Conservation (phyloP, 1,140 invertebrate species). For the Danaus melanippus region DNA sequence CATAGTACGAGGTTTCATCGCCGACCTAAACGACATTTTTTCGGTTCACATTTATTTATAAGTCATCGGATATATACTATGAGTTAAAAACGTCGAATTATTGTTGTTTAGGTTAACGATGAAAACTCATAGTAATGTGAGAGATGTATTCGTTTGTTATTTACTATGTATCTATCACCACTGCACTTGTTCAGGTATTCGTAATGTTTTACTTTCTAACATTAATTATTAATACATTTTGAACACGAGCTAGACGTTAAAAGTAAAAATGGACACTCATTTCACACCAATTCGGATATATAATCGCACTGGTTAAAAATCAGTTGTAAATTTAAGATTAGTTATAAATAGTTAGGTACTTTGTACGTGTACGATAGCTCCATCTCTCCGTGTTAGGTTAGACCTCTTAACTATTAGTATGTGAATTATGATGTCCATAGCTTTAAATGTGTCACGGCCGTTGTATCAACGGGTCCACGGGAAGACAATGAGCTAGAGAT, state of each 20-base stretch:
- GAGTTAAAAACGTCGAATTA: too few relatives aligned
- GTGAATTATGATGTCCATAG: constrained; percentile 68
- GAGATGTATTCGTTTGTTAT: constrained; percentile 44
- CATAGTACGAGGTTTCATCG: constrained; percentile 21
- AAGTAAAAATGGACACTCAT: constrained; percentile 54
- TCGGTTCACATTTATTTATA: too few relatives aligned
- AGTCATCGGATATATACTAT: too few relatives aligned
- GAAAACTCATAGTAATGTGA: too few relatives aligned
- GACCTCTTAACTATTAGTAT: constrained; percentile 57
- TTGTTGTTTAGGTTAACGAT: too few relatives aligned
- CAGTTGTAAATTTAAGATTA: constrained; percentile 60
- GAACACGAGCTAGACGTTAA: constrained; percentile 55
- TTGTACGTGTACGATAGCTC: constrained; percentile 62
- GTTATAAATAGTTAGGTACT: constrained; percentile 58
- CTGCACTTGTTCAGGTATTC: constrained; percentile 61
- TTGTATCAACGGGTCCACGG: constrained; percentile 68
- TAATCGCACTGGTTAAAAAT: constrained; percentile 59
- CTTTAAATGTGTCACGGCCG: constrained; percentile 67
- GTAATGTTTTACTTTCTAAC: constrained; percentile 26
- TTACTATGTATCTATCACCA: constrained; percentile 56
- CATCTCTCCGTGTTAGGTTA: constrained; percentile 66
- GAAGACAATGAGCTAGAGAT: constrained; percentile 55
- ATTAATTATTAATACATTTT: constrained; percentile 55
- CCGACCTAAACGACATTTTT: too few relatives aligned
- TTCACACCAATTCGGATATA: constrained; percentile 62